Conservation (phyloP, 2,113 vertebrate species). For the Pleuronectes platessa region DNA sequence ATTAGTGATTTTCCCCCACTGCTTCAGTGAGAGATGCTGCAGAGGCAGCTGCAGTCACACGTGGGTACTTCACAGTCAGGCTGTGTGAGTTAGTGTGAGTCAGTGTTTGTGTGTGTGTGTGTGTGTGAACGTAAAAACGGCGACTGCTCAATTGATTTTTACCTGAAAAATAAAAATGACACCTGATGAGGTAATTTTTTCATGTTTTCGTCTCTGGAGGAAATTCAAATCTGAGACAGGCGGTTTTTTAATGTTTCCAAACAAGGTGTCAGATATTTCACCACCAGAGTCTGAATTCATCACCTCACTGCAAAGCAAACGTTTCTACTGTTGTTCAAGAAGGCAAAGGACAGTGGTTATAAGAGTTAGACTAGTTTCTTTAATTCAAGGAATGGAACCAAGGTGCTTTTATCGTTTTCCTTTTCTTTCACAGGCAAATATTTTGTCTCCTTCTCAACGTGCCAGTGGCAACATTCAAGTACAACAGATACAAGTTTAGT, state of each 20-base stretch:
- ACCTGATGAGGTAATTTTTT: too few relatives aligned
- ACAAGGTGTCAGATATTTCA: too few relatives aligned
- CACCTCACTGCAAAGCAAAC: not conserved
- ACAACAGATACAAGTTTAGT: conserved; percentile 37
- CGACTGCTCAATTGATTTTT: not conserved
- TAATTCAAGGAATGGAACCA: too few relatives aligned
- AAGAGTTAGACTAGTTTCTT: too few relatives aligned
- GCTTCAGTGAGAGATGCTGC: conserved; percentile 28
- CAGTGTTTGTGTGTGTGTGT: not conserved
- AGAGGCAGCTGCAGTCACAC: conserved; percentile 32
- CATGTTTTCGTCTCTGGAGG: not conserved
- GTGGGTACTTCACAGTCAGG: conserved; percentile 7
- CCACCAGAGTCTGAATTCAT: not conserved
- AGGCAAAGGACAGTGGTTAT: not conserved
- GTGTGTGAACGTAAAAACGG: too few relatives aligned
- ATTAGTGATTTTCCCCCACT: too few relatives aligned
- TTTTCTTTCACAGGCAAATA: too few relatives aligned
- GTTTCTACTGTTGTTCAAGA: not conserved
- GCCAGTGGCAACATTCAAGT: conserved; percentile 43
- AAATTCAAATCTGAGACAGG: too few relatives aligned
- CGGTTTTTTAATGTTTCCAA: too few relatives aligned
- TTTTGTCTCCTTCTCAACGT: not conserved
- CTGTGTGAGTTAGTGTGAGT: not conserved
- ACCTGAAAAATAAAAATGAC: not conserved
- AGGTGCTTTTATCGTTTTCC: too few relatives aligned